Evolutionary conservation across 2,888 invertebrate species (phyloP).

Genomic region (Ypsolopha scabrella): DNA sequence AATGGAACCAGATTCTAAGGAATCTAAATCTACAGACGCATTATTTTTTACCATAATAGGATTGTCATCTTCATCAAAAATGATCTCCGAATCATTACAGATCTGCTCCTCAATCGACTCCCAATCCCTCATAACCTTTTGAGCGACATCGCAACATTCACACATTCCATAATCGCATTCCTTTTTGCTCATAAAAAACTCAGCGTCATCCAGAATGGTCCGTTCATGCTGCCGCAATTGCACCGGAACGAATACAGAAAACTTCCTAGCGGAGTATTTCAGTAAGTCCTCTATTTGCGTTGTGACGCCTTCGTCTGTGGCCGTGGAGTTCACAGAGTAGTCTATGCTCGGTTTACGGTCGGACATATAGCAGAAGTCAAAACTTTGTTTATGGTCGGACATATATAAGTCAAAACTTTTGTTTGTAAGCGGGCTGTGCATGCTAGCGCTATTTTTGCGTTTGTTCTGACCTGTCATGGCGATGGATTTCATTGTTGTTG

Average conservation of each 20-base stretch:
- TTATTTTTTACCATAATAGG: constrained; percentile 38
- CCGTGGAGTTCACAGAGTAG: background rate
- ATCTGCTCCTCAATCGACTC: constrained; percentile 54
- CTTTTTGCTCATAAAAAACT: constrained; percentile 49
- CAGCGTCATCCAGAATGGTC: constrained; percentile 51
- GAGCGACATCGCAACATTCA: constrained; percentile 40
- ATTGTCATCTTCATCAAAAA: constrained; percentile 54
- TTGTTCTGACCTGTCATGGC: constrained; percentile 80
- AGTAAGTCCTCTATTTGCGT: constrained; percentile 30
- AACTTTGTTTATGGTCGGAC: too few relatives aligned
- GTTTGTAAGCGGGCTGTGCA: too few relatives aligned
- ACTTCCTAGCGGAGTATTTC: constrained; percentile 47
- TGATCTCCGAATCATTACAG: constrained; percentile 62
- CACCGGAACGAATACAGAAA: constrained; percentile 38
- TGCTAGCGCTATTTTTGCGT: constrained; percentile 38
- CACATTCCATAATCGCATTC: constrained; percentile 58
- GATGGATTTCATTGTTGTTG: constrained; percentile 77
- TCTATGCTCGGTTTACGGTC: background rate
- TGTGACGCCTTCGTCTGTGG: background rate
- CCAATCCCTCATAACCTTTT: constrained; percentile 44
- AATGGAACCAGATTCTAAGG: constrained; percentile 14
- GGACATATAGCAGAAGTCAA: background rate
- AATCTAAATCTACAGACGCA: constrained; percentile 10
- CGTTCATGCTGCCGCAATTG: constrained; percentile 29
- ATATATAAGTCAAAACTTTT: too few relatives aligned